Conservation (phyloP, 2,113 vertebrate species). For the Rhegmatorhina hoffmannsi region DNA sequence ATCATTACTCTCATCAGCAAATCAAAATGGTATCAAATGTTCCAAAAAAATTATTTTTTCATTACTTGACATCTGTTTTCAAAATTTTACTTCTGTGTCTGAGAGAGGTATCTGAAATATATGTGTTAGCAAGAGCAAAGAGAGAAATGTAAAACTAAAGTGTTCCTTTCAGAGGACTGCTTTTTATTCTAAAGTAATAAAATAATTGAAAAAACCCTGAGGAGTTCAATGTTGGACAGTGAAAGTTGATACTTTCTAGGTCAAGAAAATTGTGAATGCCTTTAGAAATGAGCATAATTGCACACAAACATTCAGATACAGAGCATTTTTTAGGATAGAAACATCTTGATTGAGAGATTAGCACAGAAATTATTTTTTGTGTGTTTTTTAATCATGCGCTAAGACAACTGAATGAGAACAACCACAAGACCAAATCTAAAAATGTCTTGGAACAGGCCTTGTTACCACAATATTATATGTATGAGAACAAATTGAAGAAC, state of each 20-base stretch:
- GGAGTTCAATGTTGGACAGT: too few relatives aligned
- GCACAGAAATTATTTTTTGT: neutral
- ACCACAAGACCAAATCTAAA: neutral
- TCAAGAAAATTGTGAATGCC: neutral
- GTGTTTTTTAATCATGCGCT: neutral
- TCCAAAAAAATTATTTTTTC: neutral
- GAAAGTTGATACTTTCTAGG: neutral
- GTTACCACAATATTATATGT: neutral
- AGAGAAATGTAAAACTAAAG: neutral
- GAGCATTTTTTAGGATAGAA: neutral
- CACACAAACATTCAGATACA: neutral
- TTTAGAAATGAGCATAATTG: neutral
- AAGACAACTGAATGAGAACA: neutral
- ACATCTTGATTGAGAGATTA: neutral
- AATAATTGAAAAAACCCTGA: neutral
- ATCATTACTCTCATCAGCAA: neutral
- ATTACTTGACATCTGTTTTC: neutral
- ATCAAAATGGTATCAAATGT: neutral
- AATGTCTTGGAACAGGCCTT: neutral
- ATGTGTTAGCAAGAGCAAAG: neutral
- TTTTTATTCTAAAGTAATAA: neutral
- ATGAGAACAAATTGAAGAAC: neutral
- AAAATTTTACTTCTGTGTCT: neutral
- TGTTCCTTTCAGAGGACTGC: neutral
- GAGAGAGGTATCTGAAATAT: neutral